These are phyloP conservation scores for Bos javanicus DNA, from an alignment of 2,113 vertebrate genomes.

Conservation along the genomic window DNA sequence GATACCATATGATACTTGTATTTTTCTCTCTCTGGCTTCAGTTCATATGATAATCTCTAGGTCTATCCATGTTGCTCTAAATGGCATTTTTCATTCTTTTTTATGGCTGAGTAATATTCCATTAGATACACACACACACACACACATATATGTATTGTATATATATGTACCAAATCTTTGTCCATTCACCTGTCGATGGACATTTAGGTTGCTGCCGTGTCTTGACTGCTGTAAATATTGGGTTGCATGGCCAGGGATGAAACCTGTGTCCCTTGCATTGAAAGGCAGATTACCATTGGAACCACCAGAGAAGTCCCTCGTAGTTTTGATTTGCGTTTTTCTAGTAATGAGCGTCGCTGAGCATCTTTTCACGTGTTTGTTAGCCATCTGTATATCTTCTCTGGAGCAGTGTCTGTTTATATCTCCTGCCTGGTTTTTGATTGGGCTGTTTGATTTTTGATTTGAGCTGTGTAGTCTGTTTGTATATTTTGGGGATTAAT, in stretches of 20 bases:
- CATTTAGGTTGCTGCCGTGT: background rate
- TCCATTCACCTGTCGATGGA: background rate
- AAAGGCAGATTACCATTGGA: background rate
- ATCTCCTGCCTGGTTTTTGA: background rate
- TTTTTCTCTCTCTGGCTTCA: background rate
- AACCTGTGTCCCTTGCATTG: background rate
- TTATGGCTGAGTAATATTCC: background rate
- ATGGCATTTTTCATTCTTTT: background rate
- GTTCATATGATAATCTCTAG: background rate
- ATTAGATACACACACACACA: too few species aligned
- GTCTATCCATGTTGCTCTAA: background rate
- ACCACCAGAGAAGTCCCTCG: background rate
- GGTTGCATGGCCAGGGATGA: background rate
- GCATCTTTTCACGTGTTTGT: background rate
- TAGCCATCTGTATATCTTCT: background rate
- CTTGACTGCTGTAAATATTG: background rate
- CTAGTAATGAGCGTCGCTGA: background rate
- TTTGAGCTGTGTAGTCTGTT: background rate
- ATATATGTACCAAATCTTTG: background rate
- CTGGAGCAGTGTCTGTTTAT: background rate
- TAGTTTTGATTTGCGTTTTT: background rate
- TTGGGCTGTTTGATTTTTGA: background rate
- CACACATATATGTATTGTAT: background rate
- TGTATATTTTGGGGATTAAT: background rate
- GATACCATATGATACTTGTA: background rate